These are phyloP conservation scores for Panagrolaimus sp. DNA, from an alignment of 1,140 invertebrate species.

Conservation along the genomic window DNA sequence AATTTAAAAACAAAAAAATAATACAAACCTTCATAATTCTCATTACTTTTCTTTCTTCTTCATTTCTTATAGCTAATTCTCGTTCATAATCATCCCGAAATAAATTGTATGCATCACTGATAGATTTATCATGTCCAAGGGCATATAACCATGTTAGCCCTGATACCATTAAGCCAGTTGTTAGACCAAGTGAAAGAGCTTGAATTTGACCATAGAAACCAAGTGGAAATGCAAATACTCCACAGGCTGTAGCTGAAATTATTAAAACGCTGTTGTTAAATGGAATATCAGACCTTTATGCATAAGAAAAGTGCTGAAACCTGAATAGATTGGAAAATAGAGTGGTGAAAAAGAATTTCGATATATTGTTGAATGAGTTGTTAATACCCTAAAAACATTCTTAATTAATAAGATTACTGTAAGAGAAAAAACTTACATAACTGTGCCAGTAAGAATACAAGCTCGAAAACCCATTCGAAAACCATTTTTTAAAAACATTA, in stretches of 20 bases:
- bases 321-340: conserved; percentile 13
- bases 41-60: neutral
- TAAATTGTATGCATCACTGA: neutral
- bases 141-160: neutral
- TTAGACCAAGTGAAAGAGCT: neutral
- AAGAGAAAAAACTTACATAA: conserved; percentile 8
- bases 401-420: no score
- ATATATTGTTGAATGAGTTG: conserved; percentile 13
- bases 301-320: conserved; percentile 12
- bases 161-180: neutral
- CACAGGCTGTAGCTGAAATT: conserved; percentile 16
- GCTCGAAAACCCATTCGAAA: conserved; percentile 8
- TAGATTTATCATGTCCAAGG: neutral
- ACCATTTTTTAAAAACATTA: neutral
- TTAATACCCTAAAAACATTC: neutral
- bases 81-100: conserved; percentile 8
- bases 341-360: neutral
- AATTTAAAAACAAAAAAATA: neutral
- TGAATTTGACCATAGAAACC: neutral
- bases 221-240: conserved; percentile 12
- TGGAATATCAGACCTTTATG: conserved; percentile 11
- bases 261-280: conserved; percentile 1
- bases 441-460: neutral
- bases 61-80: neutral
- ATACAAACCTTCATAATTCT: conserved; percentile 12